Conservation (phyloP, 1,140 invertebrate genomes). For the Drosophila truncata region DNA sequence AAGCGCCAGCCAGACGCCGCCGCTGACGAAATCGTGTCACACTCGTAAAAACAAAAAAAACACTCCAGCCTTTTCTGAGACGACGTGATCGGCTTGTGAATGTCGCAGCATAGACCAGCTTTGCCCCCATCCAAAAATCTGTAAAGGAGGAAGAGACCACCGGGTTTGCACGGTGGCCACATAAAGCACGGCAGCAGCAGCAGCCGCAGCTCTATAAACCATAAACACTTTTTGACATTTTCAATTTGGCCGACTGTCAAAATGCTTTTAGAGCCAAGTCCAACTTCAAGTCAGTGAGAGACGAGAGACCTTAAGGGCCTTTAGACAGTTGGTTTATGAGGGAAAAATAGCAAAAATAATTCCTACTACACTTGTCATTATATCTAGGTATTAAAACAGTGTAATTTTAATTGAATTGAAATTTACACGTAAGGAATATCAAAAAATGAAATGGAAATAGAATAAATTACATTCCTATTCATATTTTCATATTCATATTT, state of each 20-base stretch:
- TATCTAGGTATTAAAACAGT: not conserved
- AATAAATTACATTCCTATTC: not conserved
- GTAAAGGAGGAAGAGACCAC: slow-evolving; percentile 52
- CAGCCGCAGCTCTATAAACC: slow-evolving; percentile 65
- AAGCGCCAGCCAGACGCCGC: slow-evolving; percentile 73
- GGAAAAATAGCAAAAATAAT: slow-evolving; percentile 6
- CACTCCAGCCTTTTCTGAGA: slow-evolving; percentile 38
- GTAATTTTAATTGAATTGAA: not conserved
- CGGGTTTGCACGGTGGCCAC: slow-evolving; percentile 62
- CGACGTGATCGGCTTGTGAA: slow-evolving; percentile 77
- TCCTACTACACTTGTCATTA: not conserved
- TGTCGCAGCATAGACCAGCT: slow-evolving; percentile 28
- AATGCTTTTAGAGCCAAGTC: slow-evolving; percentile 74
- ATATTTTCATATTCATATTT: not conserved
- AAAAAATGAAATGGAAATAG: not conserved
- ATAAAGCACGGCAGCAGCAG: slow-evolving; percentile 26
- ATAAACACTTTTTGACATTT: slow-evolving; percentile 84
- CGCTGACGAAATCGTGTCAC: slow-evolving; percentile 79
- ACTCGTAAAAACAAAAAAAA: slow-evolving; percentile 54
- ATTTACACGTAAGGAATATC: too few relatives aligned
- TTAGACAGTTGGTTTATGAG: not conserved
- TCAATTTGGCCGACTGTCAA: slow-evolving; percentile 80
- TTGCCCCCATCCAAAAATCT: not conserved
- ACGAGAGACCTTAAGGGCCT: slow-evolving; percentile 31
- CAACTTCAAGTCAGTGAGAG: not conserved